Base-by-base conservation (phyloP, 2,888 invertebrate species). In the Liposcelis brunnea region DNA sequence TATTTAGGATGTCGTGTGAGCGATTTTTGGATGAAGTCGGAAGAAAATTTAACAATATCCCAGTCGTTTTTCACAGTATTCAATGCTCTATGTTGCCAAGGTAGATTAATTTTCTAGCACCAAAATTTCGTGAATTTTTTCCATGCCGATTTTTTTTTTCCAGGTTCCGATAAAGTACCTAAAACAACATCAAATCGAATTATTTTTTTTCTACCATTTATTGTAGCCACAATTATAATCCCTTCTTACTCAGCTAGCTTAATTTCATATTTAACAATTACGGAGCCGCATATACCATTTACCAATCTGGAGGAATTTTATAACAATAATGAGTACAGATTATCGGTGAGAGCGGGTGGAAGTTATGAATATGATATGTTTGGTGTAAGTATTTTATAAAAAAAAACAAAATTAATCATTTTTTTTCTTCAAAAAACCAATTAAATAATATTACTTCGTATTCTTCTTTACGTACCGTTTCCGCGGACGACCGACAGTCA, bases 361-460 rank as follows among this genome's bases (percentile, higher is more conserved):
- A 40, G 40, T 19, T 40, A 40, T 18, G 40, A 40, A 40, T 18
- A 18, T 6, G 40, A 40, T 19, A 7, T 40, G 6, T 40, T 40
- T 18, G 15, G 15, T 16, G 37, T 36, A 12, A 12, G 37, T n/a
- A n/a, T n/a, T n/a, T n/a, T n/a, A n/a, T n/a, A n/a, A n/a, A n/a
- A n/a, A n/a, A n/a, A n/a, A n/a, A n/a, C n/a, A n/a, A n/a, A n/a
- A n/a, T n/a, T n/a, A n/a, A n/a, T n/a, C n/a, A n/a, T n/a, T n/a
- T n/a, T n/a, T n/a, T n/a, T n/a, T n/a, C n/a, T n/a, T n/a, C n/a
- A n/a, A n/a, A n/a, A n/a, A n/a, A n/a, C n/a, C n/a, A n/a, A n/a
- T n/a, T n/a, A n/a, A n/a, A n/a, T n/a, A n/a, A n/a, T n/a, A n/a
- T n/a, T n/a, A n/a, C n/a, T n/a, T n/a, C n/a, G n/a, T n/a, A n/a